Evolutionary conservation across 2,113 vertebrate species (phyloP).

Genomic region (Heterocephalus glaber): DNA sequence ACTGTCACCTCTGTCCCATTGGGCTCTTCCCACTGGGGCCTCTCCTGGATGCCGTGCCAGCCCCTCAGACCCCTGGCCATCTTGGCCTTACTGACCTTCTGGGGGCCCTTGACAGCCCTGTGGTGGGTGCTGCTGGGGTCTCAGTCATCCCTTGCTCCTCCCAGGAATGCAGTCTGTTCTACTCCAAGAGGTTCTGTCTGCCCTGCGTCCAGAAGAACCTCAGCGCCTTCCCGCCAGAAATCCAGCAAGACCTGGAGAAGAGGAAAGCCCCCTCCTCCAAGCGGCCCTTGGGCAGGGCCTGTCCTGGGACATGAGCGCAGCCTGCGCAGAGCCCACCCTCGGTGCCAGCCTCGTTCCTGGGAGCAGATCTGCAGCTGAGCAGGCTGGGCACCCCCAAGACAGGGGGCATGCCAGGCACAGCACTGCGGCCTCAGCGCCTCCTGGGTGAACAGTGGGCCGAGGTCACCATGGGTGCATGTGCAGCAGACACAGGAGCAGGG

Average conservation of each 20-base stretch:
- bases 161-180: slow-evolving; percentile 95
- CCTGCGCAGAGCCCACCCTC: neutral
- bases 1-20: neutral
- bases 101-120: neutral
- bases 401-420: neutral
- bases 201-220: slow-evolving; percentile 89
- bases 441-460: neutral
- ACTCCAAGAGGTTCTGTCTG: slow-evolving; percentile 92
- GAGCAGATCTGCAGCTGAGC: neutral
- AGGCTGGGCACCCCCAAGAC: neutral
- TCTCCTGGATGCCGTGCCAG: neutral
- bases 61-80: neutral
- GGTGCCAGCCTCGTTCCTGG: neutral
- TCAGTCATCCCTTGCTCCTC: neutral
- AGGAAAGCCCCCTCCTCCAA: slow-evolving; percentile 79
- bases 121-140: neutral
- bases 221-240: slow-evolving; percentile 90
- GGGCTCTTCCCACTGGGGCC: neutral
- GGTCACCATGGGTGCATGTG: neutral
- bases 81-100: neutral
- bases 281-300: slow-evolving; percentile 7
- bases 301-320: neutral
- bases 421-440: neutral
- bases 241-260: slow-evolving; percentile 89
- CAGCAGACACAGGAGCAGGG: neutral